Evolutionary conservation across 2,113 vertebrate genomes (phyloP), one percentile per base, ranked within the genome.

Genomic region (Limnothrissa miodon): DNA sequence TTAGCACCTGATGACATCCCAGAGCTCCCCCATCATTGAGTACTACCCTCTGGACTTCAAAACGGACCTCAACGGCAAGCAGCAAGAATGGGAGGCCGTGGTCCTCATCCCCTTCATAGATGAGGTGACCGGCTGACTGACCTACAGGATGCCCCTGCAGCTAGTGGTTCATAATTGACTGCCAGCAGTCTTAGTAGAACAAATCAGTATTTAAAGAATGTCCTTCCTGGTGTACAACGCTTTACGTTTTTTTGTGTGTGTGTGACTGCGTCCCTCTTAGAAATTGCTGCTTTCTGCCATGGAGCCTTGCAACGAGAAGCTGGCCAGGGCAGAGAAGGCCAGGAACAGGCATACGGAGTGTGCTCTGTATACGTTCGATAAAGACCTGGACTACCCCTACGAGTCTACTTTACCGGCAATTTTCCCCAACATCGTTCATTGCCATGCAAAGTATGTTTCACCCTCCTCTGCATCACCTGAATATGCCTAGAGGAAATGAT

Each of bases 41-140:
- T 98, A 98, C 89, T 99, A 99, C 90, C 98, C 98, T 53, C 90
- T 92, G 1, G 97, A 99, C 93, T 99, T 99, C 91, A 98, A 97
- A 94, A 99, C 97, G 0, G 98, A 99, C 90, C 94, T 99, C 45
- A 99, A 99, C 86, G 98, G 98, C 80, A 99, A 99, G 86, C 98
- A 99, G 88, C 98, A 99, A 87, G 98, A 99, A 78, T 99, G 98
- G 98, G 98, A 99, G 92, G 98, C 98, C 44, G 97, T 99, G 78
- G 98, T 99, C 13, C 93, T 99, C 85, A 99, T 99, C 89, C 98
- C 98, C 0, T 99, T 99, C 90, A 99, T 99, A 86, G 96, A 99
- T 85, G 98, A 99, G 95, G 98, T 98, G 59, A 85, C 86, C 88
- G 85, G 21, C 44, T 79, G 2, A 42, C 42, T 42, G 42, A 42